Evolutionary conservation across 2,888 invertebrate genomes (phyloP).

Genomic region (Embidobia sp.): DNA sequence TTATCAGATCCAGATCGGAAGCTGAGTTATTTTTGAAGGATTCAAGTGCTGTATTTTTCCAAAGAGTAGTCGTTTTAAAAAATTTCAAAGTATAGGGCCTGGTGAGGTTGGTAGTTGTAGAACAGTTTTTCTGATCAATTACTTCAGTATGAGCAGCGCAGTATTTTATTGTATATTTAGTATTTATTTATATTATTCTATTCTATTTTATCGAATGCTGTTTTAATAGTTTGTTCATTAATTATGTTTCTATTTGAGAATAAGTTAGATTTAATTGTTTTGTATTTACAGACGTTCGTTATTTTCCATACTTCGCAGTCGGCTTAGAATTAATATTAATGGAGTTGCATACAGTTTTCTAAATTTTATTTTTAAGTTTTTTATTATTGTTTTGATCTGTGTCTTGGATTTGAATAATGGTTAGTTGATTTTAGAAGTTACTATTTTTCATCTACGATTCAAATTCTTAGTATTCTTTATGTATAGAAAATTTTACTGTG

Average conservation of each 20-base stretch:
- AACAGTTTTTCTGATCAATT: too few species aligned
- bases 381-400: not conserved
- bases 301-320: not conserved
- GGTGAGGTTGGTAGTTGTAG: too few species aligned
- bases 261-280: not conserved
- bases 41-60: too few species aligned
- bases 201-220: slow-evolving; percentile 1
- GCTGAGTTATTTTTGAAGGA: too few species aligned
- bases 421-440: too few species aligned
- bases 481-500: not conserved
- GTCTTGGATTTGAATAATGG: not conserved
- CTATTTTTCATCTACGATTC: slow-evolving; percentile 12
- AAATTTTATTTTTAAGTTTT: not conserved
- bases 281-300: not conserved
- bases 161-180: too few species aligned
- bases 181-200: too few species aligned
- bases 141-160: too few species aligned
- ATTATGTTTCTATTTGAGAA: not conserved
- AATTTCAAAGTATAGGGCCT: too few species aligned
- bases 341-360: not conserved
- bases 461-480: not conserved
- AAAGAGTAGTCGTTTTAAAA: too few species aligned
- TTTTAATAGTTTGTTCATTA: not conserved
- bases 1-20: too few species aligned
- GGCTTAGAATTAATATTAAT: not conserved